These are phyloP conservation scores for Drosophila nebulosa DNA, from an alignment of 1,140 invertebrate species.

Conservation along the genomic window DNA sequence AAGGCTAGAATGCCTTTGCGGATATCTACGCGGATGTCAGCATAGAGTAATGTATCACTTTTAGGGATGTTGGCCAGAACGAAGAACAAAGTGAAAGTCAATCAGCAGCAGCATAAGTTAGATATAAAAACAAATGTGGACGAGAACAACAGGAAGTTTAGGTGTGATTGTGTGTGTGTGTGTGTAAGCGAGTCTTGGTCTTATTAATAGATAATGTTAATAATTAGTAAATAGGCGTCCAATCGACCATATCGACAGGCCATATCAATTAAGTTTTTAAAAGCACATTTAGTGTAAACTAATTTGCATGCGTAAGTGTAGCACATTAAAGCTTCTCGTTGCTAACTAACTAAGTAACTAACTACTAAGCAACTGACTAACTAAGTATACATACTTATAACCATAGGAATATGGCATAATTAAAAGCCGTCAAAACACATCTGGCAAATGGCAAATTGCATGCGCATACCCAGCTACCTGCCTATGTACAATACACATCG, in stretches of 20 bases:
- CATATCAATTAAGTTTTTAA: conserved; percentile 42
- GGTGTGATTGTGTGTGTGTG: conserved; percentile 12
- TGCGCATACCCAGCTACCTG: background rate
- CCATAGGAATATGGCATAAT: conserved; percentile 29
- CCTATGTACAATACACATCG: background rate
- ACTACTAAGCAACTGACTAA: conserved; percentile 28
- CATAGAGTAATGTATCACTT: background rate
- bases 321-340: conserved; percentile 45
- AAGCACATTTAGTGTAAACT: conserved; percentile 53
- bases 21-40: conserved; percentile 23
- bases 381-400: conserved; percentile 8
- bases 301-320: conserved; percentile 69
- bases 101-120: background rate
- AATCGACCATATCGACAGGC: conserved; percentile 5
- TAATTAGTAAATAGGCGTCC: conserved; percentile 28
- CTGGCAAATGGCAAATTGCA: conserved; percentile 50
- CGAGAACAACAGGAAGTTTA: conserved; percentile 39
- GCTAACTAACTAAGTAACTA: background rate
- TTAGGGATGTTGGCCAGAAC: conserved; percentile 20
- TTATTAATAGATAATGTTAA: background rate
- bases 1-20: background rate
- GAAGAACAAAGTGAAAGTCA: conserved; percentile 48
- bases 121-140: background rate
- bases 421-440: conserved; percentile 66
- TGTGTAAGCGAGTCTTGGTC: background rate